Evolutionary conservation across 2,888 invertebrate genomes (phyloP), one percentile per base, ranked within the genome.

Genomic region (Drosophila picticornis): DNA sequence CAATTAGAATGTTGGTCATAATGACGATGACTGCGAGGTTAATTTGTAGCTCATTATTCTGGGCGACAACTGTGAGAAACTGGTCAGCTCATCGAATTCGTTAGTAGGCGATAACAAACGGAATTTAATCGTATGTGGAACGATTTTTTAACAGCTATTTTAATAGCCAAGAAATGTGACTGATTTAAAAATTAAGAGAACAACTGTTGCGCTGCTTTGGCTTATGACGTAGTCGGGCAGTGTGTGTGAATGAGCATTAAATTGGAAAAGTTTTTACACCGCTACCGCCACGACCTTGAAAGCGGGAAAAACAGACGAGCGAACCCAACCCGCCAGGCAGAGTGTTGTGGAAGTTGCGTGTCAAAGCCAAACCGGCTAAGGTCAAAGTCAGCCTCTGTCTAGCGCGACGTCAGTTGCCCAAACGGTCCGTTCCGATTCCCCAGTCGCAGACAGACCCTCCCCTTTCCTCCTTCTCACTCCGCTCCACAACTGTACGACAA

Each of bases 191-290:
- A 38, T 38, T 0, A 56, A 50, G 7, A 16, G 38, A 9, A 5
- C 56, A 56, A 38, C 56, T 56, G 56, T 56, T 56, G 38, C 38
- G 38, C 38, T 38, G 29, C 19, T 25, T 19, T 36, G 29, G 34
- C 38, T 32, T 51, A 56, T 69, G 75, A 68, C 59, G 68, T 34
- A 16, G 48, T 19, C 52, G 52, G 46, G 34, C 69, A 62, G 64
- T 75, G 70, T 75, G 79, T 59, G 78, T 75, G 72, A 11, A n/a
- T 56, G 73, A 57, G 70, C 81, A 83, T 85, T 77, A 77, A 83
- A 78, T 85, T 79, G 67, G 83, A 74, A 67, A 83, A 88, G 73
- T 85, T 84, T 85, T 88, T 76, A 88, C 60, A 80, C 76, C 63
- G 46, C 60, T 57, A 80, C 76, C 63, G 46, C 60, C 46, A 36